Evolutionary conservation across 2,888 invertebrate genomes (phyloP).

Genomic region (Ptychoptera albimana): DNA sequence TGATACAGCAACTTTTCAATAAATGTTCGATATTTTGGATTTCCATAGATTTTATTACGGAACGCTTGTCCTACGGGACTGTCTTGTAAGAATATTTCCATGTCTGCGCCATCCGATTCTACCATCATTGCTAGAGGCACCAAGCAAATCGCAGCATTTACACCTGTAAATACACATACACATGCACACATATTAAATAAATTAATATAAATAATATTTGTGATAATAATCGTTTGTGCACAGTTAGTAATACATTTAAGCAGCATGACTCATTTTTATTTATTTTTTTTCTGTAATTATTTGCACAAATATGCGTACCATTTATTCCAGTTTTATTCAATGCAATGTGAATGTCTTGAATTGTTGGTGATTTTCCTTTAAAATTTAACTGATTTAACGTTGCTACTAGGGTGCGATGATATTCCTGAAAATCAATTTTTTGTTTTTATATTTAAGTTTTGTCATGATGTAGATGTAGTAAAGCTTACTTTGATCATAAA

Average conservation of each 20-base stretch:
- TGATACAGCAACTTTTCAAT: constrained; percentile 25
- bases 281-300: too few species aligned
- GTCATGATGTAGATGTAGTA: too few species aligned
- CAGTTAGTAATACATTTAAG: too few species aligned
- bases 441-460: not conserved
- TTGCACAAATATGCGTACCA: too few species aligned
- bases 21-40: constrained; percentile 24
- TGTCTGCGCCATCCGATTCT: constrained; percentile 7
- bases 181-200: too few species aligned
- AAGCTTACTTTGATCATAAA: constrained; percentile 15
- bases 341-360: constrained; percentile 25
- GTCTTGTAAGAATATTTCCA: constrained; percentile 9
- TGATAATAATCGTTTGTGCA: too few species aligned
- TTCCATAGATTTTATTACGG: constrained; percentile 24
- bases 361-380: constrained; percentile 21
- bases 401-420: constrained; percentile 21
- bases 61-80: constrained; percentile 21
- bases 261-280: too few species aligned
- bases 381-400: constrained; percentile 23
- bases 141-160: constrained; percentile 26
- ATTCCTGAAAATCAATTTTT: constrained; percentile 16
- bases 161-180: too few species aligned
- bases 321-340: constrained; percentile 24
- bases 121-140: constrained; percentile 27
- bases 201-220: too few species aligned